phyloP scores from a whole-genome alignment of 2,888 invertebrate genomes.

The Schizaphis graminum region DNA sequence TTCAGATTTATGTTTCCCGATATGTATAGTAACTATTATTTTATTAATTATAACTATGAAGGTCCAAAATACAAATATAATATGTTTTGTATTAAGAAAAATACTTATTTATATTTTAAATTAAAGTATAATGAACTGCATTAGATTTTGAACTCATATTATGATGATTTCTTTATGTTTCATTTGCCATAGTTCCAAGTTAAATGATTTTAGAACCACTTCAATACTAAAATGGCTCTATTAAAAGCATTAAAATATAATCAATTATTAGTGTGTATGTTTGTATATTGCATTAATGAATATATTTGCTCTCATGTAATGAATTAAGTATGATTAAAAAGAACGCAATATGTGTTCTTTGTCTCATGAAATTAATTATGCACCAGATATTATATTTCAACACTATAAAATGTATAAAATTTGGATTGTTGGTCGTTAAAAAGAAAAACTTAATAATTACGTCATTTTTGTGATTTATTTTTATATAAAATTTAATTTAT shows the following conservation, averaged over 20 bases:
- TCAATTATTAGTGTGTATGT: not conserved
- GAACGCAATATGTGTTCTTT: conserved; percentile 41
- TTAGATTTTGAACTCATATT: not conserved
- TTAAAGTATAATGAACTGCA: not conserved
- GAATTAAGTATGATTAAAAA: conserved; percentile 36
- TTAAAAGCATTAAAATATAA: not conserved
- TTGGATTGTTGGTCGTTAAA: not conserved
- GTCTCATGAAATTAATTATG: conserved; percentile 28
- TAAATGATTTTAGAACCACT: not conserved
- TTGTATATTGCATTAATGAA: not conserved
- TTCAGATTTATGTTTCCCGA: not conserved
- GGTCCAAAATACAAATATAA: conserved; percentile 10
- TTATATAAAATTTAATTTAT: not conserved
- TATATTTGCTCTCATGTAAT: not conserved
- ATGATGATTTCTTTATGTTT: not conserved
- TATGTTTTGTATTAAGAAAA: not conserved
- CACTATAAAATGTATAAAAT: conserved; percentile 10
- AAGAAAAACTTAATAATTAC: not conserved
- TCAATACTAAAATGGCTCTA: not conserved
- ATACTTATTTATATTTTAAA: not conserved
- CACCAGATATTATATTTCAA: conserved; percentile 5
- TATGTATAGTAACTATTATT: not conserved
- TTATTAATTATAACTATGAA: conserved; percentile 6
- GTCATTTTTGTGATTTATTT: conserved; percentile 10
- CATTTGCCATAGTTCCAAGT: not conserved